These are phyloP conservation scores for Vanessa tameamea DNA, from an alignment of 1,140 invertebrate species.

Conservation along the genomic window DNA sequence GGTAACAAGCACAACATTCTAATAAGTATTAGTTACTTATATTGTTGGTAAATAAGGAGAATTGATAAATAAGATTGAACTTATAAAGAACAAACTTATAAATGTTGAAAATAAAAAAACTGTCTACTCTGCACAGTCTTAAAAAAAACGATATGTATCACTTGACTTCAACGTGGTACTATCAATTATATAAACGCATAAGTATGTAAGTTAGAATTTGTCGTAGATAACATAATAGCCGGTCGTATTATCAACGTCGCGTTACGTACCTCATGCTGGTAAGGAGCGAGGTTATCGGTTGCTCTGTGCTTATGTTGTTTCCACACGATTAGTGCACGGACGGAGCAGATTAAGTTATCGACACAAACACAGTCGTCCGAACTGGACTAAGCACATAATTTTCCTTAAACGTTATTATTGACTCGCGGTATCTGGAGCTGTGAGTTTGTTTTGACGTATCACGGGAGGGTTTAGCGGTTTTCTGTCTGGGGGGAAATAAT, in stretches of 20 bases:
- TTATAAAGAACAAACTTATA: no score
- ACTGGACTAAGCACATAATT: constrained; percentile 23
- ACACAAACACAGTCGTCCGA: constrained; percentile 12
- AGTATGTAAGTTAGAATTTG: constrained; percentile 30
- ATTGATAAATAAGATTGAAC: no score
- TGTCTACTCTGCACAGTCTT: neutral
- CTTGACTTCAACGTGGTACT: constrained; percentile 10
- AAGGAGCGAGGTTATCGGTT: constrained; percentile 38
- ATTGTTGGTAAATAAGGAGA: no score
- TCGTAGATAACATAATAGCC: constrained; percentile 35
- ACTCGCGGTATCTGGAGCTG: constrained; percentile 5
- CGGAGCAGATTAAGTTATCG: constrained; percentile 32
- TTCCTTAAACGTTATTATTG: constrained; percentile 26
- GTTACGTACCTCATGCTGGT: constrained; percentile 31
- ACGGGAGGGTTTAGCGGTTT: neutral
- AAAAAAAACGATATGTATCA: neutral
- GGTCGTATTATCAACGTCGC: constrained; percentile 24
- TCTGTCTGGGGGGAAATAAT: constrained; percentile 39
- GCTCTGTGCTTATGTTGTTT: constrained; percentile 22
- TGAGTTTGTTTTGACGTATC: constrained; percentile 1
- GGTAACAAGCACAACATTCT: neutral
- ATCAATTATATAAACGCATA: constrained; percentile 29
- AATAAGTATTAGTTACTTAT: neutral
- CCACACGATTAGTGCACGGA: constrained; percentile 21
- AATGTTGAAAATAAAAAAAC: neutral